Conservation (phyloP, 2,888 invertebrate species). For the Tanypteryx hageni region DNA sequence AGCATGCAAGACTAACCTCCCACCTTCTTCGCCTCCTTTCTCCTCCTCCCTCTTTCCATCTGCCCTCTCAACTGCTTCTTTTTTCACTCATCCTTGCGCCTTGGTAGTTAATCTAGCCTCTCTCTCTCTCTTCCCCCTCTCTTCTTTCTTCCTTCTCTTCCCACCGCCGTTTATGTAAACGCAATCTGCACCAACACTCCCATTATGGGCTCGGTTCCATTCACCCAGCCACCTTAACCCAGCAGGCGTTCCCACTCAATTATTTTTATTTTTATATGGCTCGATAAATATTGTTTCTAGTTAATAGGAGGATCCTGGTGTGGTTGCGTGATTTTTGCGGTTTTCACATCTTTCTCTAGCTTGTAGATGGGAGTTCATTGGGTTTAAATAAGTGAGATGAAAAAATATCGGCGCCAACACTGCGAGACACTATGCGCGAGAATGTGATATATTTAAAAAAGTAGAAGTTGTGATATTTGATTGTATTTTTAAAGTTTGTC, state of each 20-base stretch:
- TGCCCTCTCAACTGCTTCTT: neutral
- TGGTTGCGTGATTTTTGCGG: neutral
- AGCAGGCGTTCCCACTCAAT: constrained; percentile 9
- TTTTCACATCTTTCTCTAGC: neutral
- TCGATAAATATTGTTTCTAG: neutral
- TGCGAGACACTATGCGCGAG: too few relatives aligned
- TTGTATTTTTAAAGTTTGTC: too few relatives aligned
- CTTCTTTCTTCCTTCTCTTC: neutral
- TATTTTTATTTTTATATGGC: constrained; percentile 39
- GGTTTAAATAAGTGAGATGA: neutral
- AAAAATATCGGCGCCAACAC: too few relatives aligned
- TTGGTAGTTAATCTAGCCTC: neutral
- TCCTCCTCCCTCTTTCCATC: neutral
- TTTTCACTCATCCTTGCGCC: neutral
- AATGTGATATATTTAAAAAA: too few relatives aligned
- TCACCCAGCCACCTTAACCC: neutral
- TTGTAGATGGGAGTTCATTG: neutral
- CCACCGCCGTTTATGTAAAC: constrained; percentile 22
- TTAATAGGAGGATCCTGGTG: neutral
- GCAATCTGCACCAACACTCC: constrained; percentile 41
- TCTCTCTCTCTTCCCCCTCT: neutral
- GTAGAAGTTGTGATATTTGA: too few relatives aligned
- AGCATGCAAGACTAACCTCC: neutral
- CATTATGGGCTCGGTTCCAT: constrained; percentile 37
- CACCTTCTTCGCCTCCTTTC: neutral